These are phyloP conservation scores for Conus canariensis DNA, from an alignment of 2,888 invertebrate genomes.

Conservation along the genomic window DNA sequence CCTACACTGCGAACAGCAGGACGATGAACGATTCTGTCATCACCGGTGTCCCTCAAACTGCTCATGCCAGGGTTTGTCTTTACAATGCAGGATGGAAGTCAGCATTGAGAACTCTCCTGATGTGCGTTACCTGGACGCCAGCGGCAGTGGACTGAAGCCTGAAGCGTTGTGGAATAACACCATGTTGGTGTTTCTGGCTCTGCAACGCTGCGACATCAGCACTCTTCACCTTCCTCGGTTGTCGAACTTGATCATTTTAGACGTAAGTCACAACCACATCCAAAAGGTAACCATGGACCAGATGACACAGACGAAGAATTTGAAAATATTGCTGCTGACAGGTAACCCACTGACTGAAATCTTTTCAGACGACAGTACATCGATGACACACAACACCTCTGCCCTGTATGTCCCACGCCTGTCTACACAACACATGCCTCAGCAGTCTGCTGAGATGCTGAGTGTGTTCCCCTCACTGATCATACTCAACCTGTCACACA, in stretches of 20 bases:
- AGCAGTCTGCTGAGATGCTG: not conserved
- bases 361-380: not conserved
- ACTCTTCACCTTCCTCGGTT: not conserved
- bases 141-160: not conserved
- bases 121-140: constrained; percentile 2
- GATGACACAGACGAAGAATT: not conserved
- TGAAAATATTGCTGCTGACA: not conserved
- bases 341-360: not conserved
- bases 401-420: too few relatives aligned
- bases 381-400: too few relatives aligned
- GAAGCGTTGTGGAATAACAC: not conserved
- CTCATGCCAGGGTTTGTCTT: constrained; percentile 21
- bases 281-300: not conserved
- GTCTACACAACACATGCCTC: too few relatives aligned
- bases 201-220: not conserved
- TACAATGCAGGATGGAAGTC: not conserved
- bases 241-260: not conserved
- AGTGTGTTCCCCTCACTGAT: not conserved
- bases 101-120: too few relatives aligned
- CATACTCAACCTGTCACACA: constrained; percentile 20
- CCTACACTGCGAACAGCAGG: constrained; percentile 26
- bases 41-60: constrained; percentile 4
- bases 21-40: constrained; percentile 21
- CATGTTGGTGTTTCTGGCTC: constrained; percentile 19
- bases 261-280: not conserved